A percentile compares a stretch with the other conserved stretches of the same genome.
Conservation (phyloP, 1,140 invertebrate species). For the Aleiodes sp. region DNA sequence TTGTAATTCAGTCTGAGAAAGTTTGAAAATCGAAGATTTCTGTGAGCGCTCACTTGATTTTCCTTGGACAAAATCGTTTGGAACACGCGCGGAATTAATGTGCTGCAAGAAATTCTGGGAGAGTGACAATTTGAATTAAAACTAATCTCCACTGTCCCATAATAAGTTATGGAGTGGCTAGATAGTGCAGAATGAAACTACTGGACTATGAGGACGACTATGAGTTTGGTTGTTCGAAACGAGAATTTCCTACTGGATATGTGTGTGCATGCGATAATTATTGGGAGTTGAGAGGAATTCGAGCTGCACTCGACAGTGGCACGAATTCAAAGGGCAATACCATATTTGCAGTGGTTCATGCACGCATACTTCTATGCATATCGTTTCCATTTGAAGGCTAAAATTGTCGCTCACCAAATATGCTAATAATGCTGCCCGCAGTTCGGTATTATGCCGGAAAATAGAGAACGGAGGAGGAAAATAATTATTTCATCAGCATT, state of each 20-base stretch:
- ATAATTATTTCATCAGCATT: too few species aligned
- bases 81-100: background rate
- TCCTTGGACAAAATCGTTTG: background rate
- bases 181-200: background rate
- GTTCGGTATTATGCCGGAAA: background rate
- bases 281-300: background rate
- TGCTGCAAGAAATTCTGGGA: background rate
- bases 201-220: background rate
- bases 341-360: background rate
- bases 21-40: background rate
- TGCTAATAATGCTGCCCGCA: background rate
- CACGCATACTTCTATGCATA: background rate
- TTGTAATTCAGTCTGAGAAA: background rate
- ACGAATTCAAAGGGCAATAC: background rate
- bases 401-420: background rate
- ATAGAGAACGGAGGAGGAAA: too few species aligned
- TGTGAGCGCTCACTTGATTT: background rate
- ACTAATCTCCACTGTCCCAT: background rate
- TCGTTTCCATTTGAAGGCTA: background rate
- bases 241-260: background rate
- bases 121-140: conserved; percentile 3
- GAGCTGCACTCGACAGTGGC: background rate
- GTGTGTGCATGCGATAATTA: background rate
- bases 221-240: background rate
- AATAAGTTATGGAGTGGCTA: background rate